A percentile compares a stretch with the other conserved stretches of the same genome.
Evolutionary conservation across 2,888 invertebrate species (phyloP).

Genomic region (Agrotis clavis): DNA sequence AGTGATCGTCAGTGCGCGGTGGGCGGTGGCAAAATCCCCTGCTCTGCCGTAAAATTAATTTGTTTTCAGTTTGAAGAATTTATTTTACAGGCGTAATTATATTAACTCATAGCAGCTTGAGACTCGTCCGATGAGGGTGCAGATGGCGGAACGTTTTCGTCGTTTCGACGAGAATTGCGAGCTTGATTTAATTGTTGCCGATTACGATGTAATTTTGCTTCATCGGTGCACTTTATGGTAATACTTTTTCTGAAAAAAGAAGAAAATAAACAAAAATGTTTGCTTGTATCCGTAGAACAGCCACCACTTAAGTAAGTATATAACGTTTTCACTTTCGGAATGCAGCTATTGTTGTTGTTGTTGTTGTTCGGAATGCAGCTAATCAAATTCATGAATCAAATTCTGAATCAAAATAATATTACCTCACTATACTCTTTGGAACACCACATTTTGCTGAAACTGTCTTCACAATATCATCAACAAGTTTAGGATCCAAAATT

Average conservation of each 20-base stretch:
- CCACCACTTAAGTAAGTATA: too few relatives aligned
- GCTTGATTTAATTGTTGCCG: constrained; percentile 73
- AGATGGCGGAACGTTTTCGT: constrained; percentile 74
- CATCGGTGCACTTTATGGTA: constrained; percentile 92
- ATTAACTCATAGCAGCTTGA: constrained; percentile 18
- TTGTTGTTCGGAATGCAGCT: not conserved
- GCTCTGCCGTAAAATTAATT: not conserved
- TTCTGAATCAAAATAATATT: constrained; percentile 43
- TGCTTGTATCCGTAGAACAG: too few relatives aligned
- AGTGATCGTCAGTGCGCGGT: too few relatives aligned
- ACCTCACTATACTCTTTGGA: constrained; percentile 76
- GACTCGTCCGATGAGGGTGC: constrained; percentile 74
- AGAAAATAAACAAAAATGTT: not conserved
- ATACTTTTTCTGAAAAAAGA: constrained; percentile 85
- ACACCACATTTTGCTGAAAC: constrained; percentile 83
- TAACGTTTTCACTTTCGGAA: not conserved
- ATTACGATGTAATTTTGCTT: constrained; percentile 90
- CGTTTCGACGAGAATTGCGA: constrained; percentile 69
- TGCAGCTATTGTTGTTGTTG: too few relatives aligned
- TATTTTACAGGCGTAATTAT: not conserved
- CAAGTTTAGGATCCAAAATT: constrained; percentile 86
- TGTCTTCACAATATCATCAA: constrained; percentile 90
- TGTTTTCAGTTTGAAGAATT: not conserved
- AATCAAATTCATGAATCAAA: too few relatives aligned
- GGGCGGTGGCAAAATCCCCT: too few relatives aligned